These are phyloP conservation scores for Syngnathoides biaculeatus DNA, from an alignment of 2,113 vertebrate genomes.

Conservation along the genomic window DNA sequence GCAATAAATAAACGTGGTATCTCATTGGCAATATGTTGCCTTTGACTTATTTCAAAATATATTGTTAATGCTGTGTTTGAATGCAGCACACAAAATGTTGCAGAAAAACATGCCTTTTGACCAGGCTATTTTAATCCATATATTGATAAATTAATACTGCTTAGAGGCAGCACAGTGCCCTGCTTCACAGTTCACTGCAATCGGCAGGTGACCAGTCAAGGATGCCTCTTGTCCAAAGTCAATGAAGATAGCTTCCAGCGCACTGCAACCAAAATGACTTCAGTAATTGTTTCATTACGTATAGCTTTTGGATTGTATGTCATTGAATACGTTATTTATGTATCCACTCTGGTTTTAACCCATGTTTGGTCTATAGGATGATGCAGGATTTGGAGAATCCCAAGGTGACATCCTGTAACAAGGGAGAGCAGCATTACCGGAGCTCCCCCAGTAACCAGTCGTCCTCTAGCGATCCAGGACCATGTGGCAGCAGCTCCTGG, in stretches of 20 bases:
- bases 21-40: background rate
- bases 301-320: background rate
- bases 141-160: background rate
- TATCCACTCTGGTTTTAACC: background rate
- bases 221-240: too few species aligned
- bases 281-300: background rate
- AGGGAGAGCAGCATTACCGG: constrained; percentile 80
- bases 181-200: background rate
- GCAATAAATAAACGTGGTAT: constrained; percentile 13
- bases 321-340: too few species aligned
- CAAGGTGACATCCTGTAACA: constrained; percentile 53
- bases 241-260: background rate
- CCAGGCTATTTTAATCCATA: constrained; percentile 1
- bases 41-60: background rate
- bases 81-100: background rate
- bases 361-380: constrained; percentile 36
- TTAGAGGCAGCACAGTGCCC: background rate
- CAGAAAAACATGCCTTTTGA: constrained; percentile 1
- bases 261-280: background rate
- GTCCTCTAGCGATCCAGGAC: constrained; percentile 93
- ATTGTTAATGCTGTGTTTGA: background rate
- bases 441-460: constrained; percentile 98
- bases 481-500: constrained; percentile 86
- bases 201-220: too few species aligned
- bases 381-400: constrained; percentile 62